phyloP scores from a whole-genome alignment of 2,888 invertebrate species.

The Microplitis manilae region DNA sequence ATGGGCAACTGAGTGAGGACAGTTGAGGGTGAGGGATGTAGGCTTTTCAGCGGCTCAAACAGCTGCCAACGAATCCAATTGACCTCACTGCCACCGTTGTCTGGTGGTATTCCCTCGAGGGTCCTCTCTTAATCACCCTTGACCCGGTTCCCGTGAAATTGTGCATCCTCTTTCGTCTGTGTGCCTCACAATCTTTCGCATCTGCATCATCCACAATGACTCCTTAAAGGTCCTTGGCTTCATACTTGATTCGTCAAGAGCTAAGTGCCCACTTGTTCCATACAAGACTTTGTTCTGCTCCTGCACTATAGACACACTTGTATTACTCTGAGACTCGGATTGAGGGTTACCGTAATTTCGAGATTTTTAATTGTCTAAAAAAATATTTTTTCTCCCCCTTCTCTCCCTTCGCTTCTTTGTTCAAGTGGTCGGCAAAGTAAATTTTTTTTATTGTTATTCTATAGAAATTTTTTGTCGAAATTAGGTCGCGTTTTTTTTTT shows the following conservation, averaged over 20 bases:
- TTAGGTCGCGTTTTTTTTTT: no score
- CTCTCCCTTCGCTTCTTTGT: no score
- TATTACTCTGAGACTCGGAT: not conserved
- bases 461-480: no score
- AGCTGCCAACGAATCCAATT: slow-evolving; percentile 29
- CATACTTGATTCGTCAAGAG: slow-evolving; percentile 12
- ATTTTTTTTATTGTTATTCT: no score
- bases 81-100: slow-evolving; percentile 18
- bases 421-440: no score
- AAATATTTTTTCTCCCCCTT: no score
- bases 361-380: not conserved
- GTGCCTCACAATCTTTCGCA: slow-evolving; percentile 52
- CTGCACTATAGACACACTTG: not conserved
- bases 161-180: slow-evolving; percentile 50
- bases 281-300: not conserved
- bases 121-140: slow-evolving; percentile 41
- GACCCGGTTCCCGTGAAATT: slow-evolving; percentile 45
- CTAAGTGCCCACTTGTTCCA: not conserved
- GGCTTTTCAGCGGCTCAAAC: slow-evolving; percentile 27
- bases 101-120: slow-evolving; percentile 31
- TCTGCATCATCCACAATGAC: slow-evolving; percentile 49
- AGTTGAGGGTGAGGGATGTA: not conserved
- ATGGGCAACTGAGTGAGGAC: not conserved
- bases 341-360: not conserved
- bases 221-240: slow-evolving; percentile 43